Base-by-base conservation (phyloP, 2,113 vertebrate species). In the Erpornis zantholeuca region DNA sequence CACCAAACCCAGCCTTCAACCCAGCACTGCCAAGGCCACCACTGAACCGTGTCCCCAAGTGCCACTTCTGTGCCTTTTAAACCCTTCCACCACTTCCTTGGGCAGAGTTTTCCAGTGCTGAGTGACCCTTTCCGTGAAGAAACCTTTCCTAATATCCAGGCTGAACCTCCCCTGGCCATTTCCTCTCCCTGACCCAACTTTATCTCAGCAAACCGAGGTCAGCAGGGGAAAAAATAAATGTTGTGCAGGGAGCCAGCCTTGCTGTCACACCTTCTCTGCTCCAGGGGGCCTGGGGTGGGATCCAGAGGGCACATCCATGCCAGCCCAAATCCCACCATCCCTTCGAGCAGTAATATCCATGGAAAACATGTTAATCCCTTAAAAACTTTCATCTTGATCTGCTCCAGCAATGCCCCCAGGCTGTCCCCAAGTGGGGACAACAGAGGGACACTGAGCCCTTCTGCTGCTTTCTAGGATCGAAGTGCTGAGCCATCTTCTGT, bases 381-480 rank as follows among this genome's bases (percentile, higher is more conserved):
- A 28, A 52, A 50, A 33, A 35, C 5, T 79, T 64, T 1, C 35
- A 53, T 5, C 24, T 73, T 21, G 3, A 3, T 12, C n/a, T 36
- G 33, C 49, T 52, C 65, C 40, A 29, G 3, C 45, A 73, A 38
- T 9, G 45, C 10, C 6, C 18, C 29, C 24, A 18, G 15, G 42
- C 86, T 24, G n/a, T 11, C 68, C 68, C 80, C 3, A 23, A 3
- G 25, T 35, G 76, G 61, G 79, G 70, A 44, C 29, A 11, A 11
- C 33, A 6, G 9, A 38, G 59, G 35, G 57, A 61, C 25, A 33
- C 15, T 0, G 0, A 18, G 19, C 22, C 14, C 2, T 0, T 35
- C 11, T 78, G 53, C 35, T 82, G 72, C 88, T 88, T 49, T 69
- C 86, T 49, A 77, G 90, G 85, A 80, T 69, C 17, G 3, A 56